Base-by-base conservation (phyloP, 1,140 invertebrate species). In the Marisa cornuarietis region DNA sequence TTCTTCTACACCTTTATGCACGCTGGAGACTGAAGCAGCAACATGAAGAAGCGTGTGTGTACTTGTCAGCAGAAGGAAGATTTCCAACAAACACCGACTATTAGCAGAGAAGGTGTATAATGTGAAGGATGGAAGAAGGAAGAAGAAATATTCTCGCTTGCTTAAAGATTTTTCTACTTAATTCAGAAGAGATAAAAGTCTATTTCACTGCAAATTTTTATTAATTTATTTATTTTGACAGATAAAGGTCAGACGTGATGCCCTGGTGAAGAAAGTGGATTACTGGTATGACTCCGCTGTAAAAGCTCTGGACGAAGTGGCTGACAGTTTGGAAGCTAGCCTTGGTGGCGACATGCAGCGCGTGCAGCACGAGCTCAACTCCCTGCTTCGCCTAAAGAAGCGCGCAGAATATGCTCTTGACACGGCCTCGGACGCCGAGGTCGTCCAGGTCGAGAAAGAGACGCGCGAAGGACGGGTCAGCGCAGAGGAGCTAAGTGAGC, bases 161-260 rank as follows among this genome's bases (percentile, higher is more conserved):
- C 8, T 54, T 54, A n/a, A 42, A 42, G 54, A 11, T 58, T 58
- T 18, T 14, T 18, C 16, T 58, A 11, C 4, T 58, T 18, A 11
- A 18, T 58, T 58, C 54, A 58, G 9, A 58, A 58, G 54, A 58
- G 9, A 58, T 18, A 58, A 58, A 58, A 14, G 54, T 58, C 4
- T 18, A 11, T 14, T 58, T 58, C 4, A 14, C 4, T 58, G 54
- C 16, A 58, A 11, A n/a, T n/a, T n/a, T n/a, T n/a, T n/a, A n/a
- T 58, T 18, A 14, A 2, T 58, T 58, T 58, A 18, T 58, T 58
- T 58, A 58, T 58, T 68, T n/a, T 72, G 9, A 11, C 76, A 77
- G 76, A 65, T 77, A n/a, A 14, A 77, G 22, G 49, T 24, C 16
- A 63, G 54, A n/a, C 76, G n/a, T 26, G 76, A 77, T 18, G n/a